Percentiles rank a stretch among this genome's conserved stretches.
phyloP scores from a whole-genome alignment of 2,797 vertebrate genomes.

The Schizothorax lantsangensis region DNA sequence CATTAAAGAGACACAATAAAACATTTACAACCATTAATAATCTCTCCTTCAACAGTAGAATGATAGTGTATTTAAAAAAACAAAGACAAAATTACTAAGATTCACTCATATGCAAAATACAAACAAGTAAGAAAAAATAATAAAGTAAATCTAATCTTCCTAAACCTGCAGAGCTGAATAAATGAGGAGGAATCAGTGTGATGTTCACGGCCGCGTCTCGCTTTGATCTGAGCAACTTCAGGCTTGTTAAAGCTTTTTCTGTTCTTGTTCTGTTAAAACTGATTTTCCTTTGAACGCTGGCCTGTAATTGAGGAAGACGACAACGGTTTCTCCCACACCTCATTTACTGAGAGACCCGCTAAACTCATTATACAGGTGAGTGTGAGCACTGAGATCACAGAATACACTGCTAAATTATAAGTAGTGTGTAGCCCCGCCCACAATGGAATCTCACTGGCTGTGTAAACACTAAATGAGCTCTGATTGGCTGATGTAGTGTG shows the following conservation, averaged over 20 bases:
- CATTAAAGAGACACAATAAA: background rate
- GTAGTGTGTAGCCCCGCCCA: background rate
- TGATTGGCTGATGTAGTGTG: background rate
- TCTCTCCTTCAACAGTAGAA: background rate
- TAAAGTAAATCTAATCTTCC: background rate
- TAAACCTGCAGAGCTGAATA: slow-evolving; percentile 20
- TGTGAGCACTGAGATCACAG: background rate
- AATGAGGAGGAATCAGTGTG: background rate
- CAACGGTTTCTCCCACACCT: background rate
- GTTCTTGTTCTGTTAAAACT: slow-evolving; percentile 24
- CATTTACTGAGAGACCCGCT: slow-evolving; percentile 8
- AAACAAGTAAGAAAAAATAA: slow-evolving; percentile 49
- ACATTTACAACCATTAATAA: background rate
- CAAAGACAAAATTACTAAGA: background rate
- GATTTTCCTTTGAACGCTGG: slow-evolving; percentile 59
- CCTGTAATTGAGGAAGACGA: slow-evolving; percentile 54
- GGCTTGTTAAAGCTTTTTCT: slow-evolving; percentile 57
- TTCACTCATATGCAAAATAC: slow-evolving; percentile 16
- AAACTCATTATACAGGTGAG: background rate
- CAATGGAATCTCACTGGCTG: background rate
- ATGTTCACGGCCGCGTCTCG: slow-evolving; percentile 21
- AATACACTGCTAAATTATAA: background rate
- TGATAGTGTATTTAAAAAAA: background rate
- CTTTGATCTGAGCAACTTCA: slow-evolving; percentile 62
- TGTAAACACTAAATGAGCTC: background rate